phyloP scores from a whole-genome alignment of 2,888 invertebrate species.

The Alsophila aescularia region DNA sequence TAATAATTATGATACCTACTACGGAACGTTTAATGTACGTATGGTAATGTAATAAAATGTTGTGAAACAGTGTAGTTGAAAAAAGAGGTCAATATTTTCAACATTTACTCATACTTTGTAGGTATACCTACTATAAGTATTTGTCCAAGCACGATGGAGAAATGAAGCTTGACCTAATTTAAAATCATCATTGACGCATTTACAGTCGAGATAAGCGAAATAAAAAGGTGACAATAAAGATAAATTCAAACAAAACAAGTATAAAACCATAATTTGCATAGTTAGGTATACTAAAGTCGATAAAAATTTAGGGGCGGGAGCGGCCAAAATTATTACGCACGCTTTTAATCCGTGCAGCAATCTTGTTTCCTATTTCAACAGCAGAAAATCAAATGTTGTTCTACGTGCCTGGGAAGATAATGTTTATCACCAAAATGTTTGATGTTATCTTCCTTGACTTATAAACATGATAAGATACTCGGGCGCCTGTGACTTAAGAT shows the following conservation, averaged over 20 bases:
- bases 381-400: slow-evolving; percentile 18
- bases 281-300: background rate
- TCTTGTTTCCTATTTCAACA: slow-evolving; percentile 19
- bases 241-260: slow-evolving; percentile 29
- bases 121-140: too few relatives aligned
- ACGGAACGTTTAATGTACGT: background rate
- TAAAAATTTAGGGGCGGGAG: slow-evolving; percentile 15
- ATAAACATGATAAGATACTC: slow-evolving; percentile 73
- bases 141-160: slow-evolving; percentile 20
- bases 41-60: background rate
- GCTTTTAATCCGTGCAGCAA: slow-evolving; percentile 8
- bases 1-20: background rate
- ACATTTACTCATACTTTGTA: background rate
- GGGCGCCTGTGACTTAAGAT: slow-evolving; percentile 67
- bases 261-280: slow-evolving; percentile 8
- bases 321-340: slow-evolving; percentile 17
- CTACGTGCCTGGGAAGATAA: slow-evolving; percentile 54
- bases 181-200: slow-evolving; percentile 40
- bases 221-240: slow-evolving; percentile 26
- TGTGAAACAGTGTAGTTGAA: background rate
- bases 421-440: slow-evolving; percentile 64
- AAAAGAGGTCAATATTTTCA: slow-evolving; percentile 1
- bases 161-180: slow-evolving; percentile 46
- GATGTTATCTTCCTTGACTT: slow-evolving; percentile 69
- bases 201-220: slow-evolving; percentile 35